phyloP scores from a whole-genome alignment of 2,113 vertebrate genomes.

The Ameiurus melas region DNA sequence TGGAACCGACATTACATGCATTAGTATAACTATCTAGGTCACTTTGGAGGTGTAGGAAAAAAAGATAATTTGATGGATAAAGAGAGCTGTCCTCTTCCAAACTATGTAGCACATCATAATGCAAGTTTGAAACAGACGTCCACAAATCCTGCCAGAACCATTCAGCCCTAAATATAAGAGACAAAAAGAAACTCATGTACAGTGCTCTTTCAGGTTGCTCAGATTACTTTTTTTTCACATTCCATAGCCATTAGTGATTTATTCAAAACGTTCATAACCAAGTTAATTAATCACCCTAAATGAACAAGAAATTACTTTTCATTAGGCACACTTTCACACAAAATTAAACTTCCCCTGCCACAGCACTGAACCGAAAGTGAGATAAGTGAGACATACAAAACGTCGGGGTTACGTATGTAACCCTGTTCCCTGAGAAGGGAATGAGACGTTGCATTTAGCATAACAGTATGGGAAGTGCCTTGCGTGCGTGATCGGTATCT shows the following conservation, averaged over 20 bases:
- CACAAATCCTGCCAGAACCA: background rate
- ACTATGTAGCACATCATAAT: background rate
- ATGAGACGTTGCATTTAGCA: no score
- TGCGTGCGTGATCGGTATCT: no score
- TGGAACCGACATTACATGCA: no score
- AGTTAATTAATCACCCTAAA: background rate
- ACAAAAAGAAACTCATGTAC: background rate
- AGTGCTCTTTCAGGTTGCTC: no score
- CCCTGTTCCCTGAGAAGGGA: no score
- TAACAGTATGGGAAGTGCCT: no score
- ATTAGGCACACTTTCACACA: background rate
- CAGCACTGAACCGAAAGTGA: background rate
- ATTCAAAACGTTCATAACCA: background rate
- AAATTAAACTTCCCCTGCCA: background rate
- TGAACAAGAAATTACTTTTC: background rate
- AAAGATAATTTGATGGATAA: background rate
- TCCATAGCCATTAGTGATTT: background rate
- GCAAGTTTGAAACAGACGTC: background rate
- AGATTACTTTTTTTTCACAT: no score
- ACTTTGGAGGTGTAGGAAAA: no score
- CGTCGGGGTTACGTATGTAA: no score
- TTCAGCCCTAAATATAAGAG: background rate
- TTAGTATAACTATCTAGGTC: no score
- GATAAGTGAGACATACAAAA: no score
- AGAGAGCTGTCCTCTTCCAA: background rate